Evolutionary conservation across 2,113 vertebrate genomes (phyloP).

Genomic region (Narcine bancroftii): DNA sequence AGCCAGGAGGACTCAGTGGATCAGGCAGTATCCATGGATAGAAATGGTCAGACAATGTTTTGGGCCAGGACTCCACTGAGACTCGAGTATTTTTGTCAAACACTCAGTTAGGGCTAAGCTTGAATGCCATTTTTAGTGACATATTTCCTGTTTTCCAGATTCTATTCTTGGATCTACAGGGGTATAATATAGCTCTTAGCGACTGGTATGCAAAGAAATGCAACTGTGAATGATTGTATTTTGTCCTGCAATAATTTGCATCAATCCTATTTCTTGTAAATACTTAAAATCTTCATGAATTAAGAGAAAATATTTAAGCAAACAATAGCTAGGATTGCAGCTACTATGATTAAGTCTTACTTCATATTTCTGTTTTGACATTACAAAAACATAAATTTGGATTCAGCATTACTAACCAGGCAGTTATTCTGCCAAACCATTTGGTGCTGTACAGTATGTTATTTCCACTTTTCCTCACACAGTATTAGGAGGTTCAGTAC

Average conservation of each 20-base stretch:
- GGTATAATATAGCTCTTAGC: background rate
- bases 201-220: background rate
- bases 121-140: background rate
- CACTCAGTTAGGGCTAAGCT: background rate
- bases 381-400: constrained; percentile 22
- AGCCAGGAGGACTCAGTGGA: too few species aligned
- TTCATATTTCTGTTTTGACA: background rate
- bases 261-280: background rate
- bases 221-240: background rate
- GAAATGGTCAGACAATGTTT: too few species aligned
- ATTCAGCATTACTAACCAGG: background rate
- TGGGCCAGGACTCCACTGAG: too few species aligned
- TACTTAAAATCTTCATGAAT: background rate
- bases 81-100: too few species aligned
- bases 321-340: background rate
- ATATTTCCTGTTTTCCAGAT: background rate
- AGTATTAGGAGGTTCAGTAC: background rate
- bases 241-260: background rate
- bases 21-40: too few species aligned
- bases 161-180: background rate
- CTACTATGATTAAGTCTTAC: background rate
- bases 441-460: background rate
- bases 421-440: constrained; percentile 16
- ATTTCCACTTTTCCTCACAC: constrained; percentile 21
- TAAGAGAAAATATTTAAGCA: background rate